Percentiles rank a stretch among this genome's conserved stretches.
These are phyloP conservation scores for Channallabes apus DNA, from an alignment of 2,797 vertebrate genomes.

Conservation along the genomic window DNA sequence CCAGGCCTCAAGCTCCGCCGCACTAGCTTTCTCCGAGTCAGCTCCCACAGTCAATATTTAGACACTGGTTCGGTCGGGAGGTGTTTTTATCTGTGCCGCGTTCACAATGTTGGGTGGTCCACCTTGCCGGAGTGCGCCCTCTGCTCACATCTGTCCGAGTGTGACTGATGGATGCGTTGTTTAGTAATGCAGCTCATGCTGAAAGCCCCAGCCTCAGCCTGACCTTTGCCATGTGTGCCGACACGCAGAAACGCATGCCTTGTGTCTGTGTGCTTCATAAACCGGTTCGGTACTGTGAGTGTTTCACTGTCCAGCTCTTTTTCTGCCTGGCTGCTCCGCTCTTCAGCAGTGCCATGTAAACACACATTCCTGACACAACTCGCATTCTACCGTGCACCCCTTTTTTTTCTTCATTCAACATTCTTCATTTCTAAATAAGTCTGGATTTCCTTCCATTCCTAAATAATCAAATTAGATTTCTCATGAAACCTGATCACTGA, in stretches of 20 bases:
- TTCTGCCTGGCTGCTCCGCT: conserved; percentile 18
- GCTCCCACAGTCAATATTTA: conserved; percentile 63
- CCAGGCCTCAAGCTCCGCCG: conserved; percentile 47
- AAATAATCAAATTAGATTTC: conserved; percentile 51
- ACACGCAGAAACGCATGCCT: conserved; percentile 28
- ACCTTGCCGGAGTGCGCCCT: conserved; percentile 59
- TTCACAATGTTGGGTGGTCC: conserved; percentile 75
- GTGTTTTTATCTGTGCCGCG: conserved; percentile 61
- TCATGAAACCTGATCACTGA: conserved; percentile 59
- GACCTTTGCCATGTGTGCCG: conserved; percentile 59
- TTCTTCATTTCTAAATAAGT: conserved; percentile 53
- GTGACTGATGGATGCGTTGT: conserved; percentile 69
- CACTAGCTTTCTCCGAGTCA: conserved; percentile 51
- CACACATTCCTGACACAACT: conserved; percentile 13
- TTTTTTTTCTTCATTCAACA: conserved; percentile 18
- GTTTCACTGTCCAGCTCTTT: conserved; percentile 1
- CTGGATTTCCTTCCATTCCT: conserved; percentile 48
- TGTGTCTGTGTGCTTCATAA: conserved; percentile 1
- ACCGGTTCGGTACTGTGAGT: conserved; percentile 5
- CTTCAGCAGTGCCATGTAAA: conserved; percentile 9
- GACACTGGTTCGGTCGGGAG: conserved; percentile 64
- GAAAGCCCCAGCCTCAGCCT: conserved; percentile 57
- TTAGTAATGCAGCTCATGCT: conserved; percentile 70
- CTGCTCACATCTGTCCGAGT: conserved; percentile 65
- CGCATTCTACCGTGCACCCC: background rate